Evolutionary conservation across 2,797 vertebrate species (phyloP), one percentile per base, ranked within the genome.

Genomic region (Taenioides sp.): DNA sequence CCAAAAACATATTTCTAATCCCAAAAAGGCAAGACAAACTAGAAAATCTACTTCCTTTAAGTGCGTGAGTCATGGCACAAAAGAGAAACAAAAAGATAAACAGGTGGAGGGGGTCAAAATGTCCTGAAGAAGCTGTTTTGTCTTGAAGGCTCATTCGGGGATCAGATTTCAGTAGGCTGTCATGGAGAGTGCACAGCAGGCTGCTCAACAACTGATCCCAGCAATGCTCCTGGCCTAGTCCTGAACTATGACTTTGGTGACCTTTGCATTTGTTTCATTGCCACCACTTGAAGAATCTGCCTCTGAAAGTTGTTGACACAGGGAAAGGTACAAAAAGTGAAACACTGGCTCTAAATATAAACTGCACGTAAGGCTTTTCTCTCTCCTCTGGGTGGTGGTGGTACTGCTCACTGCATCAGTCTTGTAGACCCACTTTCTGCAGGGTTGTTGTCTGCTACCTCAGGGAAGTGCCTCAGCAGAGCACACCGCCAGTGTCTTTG

Each of bases 371-470:
- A 86, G 87, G 78, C 78, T 87, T 74, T 66, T 66, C 47, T 78
- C 83, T 81, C 69, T 88, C 83, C 89, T 87, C 81, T 65, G 84
- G 88, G 89, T 82, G 58, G 71, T 80, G 76, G 82, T 85, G 82
- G 76, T 72, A 76, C 31, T 73, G 68, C 86, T 87, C 23, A 43
- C 71, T 86, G 90, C 92, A 90, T 92, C 87, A 86, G 86, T 91
- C 92, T 91, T 91, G 79, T 69, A 92, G 91, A 91, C 91, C 88
- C 92, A 93, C 79, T 92, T 94, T 91, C 69, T 81, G 84, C 78
- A 86, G 86, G 82, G 83, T 65, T 89, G 81, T 73, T 81, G 73
- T 75, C 70, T 52, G 9, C 74, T 74, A 82, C 88, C 87, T 87
- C 72, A 0, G 86, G 87, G 81, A 86, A 65, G 67, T 79, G 58